These are phyloP conservation scores for Allophyes oxyacanthae DNA, from an alignment of 2,888 invertebrate species.

Conservation along the genomic window DNA sequence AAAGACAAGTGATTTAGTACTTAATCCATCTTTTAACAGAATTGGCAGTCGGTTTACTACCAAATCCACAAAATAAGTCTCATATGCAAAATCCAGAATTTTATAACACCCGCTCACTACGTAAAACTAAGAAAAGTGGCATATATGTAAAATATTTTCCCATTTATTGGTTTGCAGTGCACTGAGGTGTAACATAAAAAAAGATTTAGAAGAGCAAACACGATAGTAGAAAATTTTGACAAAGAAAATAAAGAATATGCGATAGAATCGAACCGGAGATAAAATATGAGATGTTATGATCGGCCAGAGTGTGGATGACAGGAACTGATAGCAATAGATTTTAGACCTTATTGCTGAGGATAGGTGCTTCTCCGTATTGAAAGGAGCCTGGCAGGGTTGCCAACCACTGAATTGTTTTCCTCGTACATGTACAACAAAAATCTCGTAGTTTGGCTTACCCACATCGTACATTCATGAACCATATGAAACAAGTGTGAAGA, in stretches of 20 bases:
- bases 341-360: conserved; percentile 49
- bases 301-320: conserved; percentile 52
- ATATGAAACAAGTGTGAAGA: no score
- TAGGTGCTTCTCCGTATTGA: conserved; percentile 19
- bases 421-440: no score
- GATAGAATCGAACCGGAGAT: conserved; percentile 37
- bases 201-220: conserved; percentile 24
- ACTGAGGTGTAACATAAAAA: conserved; percentile 36
- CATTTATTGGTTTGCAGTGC: conserved; percentile 19
- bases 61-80: no score
- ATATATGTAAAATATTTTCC: conserved; percentile 13
- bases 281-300: conserved; percentile 53
- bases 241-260: conserved; percentile 46
- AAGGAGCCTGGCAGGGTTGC: conserved; percentile 9
- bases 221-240: conserved; percentile 33
- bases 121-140: background rate
- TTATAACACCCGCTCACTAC: background rate
- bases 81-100: no score
- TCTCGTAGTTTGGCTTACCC: no score
- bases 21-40: no score
- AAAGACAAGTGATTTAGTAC: no score
- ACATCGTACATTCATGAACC: no score
- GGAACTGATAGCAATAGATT: conserved; percentile 46
- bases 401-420: no score
- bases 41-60: no score